phyloP scores from a whole-genome alignment of 2,888 invertebrate species.

The Limnephilus marmoratus region DNA sequence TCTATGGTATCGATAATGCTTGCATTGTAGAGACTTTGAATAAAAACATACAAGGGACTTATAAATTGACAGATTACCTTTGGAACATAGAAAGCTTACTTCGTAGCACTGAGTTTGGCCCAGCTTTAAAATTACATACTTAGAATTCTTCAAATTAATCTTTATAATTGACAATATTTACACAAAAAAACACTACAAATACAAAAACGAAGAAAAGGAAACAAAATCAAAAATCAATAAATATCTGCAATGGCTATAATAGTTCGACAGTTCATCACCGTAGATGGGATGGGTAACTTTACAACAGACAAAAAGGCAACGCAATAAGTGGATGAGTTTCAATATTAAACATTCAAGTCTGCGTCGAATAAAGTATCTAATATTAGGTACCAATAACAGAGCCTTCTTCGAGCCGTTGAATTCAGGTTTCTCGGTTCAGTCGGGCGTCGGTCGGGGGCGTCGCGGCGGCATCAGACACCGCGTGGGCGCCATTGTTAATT shows the following conservation, averaged over 20 bases:
- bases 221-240: not conserved
- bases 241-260: not conserved
- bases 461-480: not conserved
- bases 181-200: too few relatives aligned
- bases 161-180: too few relatives aligned
- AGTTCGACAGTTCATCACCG: not conserved
- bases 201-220: not conserved
- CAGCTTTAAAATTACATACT: too few relatives aligned
- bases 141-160: too few relatives aligned
- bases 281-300: not conserved
- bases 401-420: not conserved
- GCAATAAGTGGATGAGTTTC: not conserved
- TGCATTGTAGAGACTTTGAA: too few relatives aligned
- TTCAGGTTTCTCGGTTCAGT: constrained; percentile 2
- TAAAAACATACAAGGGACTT: too few relatives aligned
- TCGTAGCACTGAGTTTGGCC: too few relatives aligned
- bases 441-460: constrained; percentile 5
- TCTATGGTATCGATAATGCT: too few relatives aligned
- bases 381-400: not conserved
- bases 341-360: not conserved
- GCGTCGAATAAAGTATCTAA: not conserved
- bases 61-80: too few relatives aligned
- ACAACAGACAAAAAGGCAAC: not conserved
- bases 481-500: constrained; percentile 45
- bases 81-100: too few relatives aligned